Conservation (phyloP, 2,113 vertebrate genomes). For the Piaya cayana region DNA sequence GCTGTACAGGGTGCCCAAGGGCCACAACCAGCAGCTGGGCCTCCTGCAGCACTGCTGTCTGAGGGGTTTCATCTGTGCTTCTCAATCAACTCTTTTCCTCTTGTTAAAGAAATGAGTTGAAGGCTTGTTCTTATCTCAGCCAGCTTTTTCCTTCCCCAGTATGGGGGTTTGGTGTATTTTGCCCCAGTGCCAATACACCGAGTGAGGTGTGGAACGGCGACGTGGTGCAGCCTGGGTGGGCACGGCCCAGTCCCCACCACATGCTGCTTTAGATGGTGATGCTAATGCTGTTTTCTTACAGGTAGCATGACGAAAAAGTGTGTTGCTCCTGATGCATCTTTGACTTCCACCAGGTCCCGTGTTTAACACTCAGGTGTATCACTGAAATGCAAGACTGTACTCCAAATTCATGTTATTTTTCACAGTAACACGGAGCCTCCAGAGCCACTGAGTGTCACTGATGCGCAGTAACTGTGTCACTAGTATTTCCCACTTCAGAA, state of each 20-base stretch:
- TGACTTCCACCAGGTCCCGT: not conserved
- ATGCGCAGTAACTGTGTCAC: not conserved
- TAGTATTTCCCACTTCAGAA: not conserved
- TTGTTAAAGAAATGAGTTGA: not conserved
- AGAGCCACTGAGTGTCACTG: not conserved
- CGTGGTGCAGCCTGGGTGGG: rapidly evolving
- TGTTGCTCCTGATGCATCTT: not conserved
- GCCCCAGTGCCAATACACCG: not conserved
- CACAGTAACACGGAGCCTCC: not conserved
- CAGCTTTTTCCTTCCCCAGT: not conserved
- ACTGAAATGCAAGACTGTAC: not conserved
- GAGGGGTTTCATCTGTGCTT: not conserved
- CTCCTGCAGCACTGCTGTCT: not conserved
- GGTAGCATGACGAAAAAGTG: not conserved
- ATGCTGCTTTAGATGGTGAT: not conserved
- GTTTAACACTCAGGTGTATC: not conserved
- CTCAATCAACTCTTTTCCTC: not conserved
- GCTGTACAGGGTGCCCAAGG: not conserved
- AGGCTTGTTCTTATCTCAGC: rapidly evolving
- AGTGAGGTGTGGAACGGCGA: not conserved
- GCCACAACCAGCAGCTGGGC: not conserved
- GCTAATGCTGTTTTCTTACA: not conserved
- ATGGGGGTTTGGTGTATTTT: not conserved
- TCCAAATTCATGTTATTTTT: not conserved
- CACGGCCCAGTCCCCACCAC: not conserved